Conservation (phyloP, 2,888 invertebrate species). For the Drosophila conformis region DNA sequence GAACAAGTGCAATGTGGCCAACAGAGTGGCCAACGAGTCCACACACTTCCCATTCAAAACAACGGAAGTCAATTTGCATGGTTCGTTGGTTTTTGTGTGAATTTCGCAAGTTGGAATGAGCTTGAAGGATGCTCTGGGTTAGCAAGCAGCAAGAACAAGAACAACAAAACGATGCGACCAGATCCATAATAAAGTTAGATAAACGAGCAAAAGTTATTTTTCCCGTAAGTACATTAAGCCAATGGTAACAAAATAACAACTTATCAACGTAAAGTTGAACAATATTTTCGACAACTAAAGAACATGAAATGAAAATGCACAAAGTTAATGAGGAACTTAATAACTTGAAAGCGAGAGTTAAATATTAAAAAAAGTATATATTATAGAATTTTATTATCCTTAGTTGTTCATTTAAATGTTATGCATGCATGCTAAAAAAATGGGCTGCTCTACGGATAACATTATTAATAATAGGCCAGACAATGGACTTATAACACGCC, state of each 20-base stretch:
- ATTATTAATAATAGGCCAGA: not conserved
- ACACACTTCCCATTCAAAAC: constrained; percentile 21
- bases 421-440: not conserved
- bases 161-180: not conserved
- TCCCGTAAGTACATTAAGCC: not conserved
- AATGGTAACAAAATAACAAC: not conserved
- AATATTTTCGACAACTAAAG: not conserved
- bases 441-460: not conserved
- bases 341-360: not conserved
- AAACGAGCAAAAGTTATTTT: not conserved
- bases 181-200: not conserved
- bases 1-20: constrained; percentile 56
- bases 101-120: constrained; percentile 46
- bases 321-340: no score
- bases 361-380: not conserved
- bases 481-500: not conserved
- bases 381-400: not conserved
- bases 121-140: constrained; percentile 38
- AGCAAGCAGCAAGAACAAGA: constrained; percentile 14
- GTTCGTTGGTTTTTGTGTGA: constrained; percentile 54
- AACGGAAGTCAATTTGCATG: constrained; percentile 59
- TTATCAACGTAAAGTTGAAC: not conserved
- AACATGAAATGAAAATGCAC: not conserved
- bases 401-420: not conserved
- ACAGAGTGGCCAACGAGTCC: not conserved